Percentiles rank a stretch among this genome's conserved stretches.
Evolutionary conservation across 2,888 invertebrate genomes (phyloP).

Genomic region (Augochlorella aurata): DNA sequence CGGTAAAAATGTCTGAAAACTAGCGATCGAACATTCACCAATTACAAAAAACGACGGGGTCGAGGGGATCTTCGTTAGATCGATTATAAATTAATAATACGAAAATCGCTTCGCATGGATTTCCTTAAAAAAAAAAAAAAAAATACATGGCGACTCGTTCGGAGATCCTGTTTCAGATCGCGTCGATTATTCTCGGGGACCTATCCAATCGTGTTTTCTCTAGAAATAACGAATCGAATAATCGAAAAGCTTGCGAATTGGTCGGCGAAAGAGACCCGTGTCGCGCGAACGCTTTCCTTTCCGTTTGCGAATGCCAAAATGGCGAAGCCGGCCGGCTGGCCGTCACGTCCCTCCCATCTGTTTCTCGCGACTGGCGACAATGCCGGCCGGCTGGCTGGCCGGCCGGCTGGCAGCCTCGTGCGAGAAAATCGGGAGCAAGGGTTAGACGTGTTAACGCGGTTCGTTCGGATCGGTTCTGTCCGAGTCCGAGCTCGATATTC

Average conservation of each 20-base stretch:
- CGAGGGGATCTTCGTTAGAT: background rate
- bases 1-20: background rate
- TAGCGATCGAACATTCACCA: background rate
- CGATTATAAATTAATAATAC: no score
- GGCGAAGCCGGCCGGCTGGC: constrained; percentile 79
- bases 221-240: no score
- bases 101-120: background rate
- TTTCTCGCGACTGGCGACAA: background rate
- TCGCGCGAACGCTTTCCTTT: constrained; percentile 73
- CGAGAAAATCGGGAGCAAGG: background rate
- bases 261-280: background rate
- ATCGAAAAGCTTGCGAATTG: no score
- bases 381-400: background rate
- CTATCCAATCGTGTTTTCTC: no score
- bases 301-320: constrained; percentile 80
- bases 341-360: background rate
- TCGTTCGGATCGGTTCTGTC: background rate
- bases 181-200: no score
- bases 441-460: background rate
- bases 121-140: no score
- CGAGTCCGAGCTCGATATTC: background rate
- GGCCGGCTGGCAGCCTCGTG: background rate
- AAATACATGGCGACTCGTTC: no score
- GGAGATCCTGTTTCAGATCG: no score
- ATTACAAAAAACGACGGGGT: background rate